Evolutionary conservation across 2,888 invertebrate genomes (phyloP), one percentile per base, ranked within the genome.

Genomic region (Morpho deidamia): DNA sequence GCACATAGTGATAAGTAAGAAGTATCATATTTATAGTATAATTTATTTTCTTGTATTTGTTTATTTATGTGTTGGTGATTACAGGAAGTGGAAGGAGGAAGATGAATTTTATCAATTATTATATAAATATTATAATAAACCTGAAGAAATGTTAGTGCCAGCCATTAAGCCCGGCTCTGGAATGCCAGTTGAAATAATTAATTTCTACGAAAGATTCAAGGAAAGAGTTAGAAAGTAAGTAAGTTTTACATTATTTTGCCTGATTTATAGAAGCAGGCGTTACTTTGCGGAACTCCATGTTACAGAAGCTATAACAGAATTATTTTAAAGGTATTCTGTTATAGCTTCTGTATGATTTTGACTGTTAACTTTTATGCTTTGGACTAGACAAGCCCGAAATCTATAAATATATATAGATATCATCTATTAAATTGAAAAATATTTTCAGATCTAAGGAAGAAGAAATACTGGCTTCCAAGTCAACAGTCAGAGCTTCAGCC

Each of bases 1-100:
- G 81, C 92, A 11, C 94, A 95, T 72, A 91, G 91, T 68, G 94
- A 95, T 71, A 71, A 78, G 93, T 93, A 81, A 87, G 85, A 75
- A 55, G 39, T 35, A 45, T 39, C 14, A 43, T 12, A 41, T 48
- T 7, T 37, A 5, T 42, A 41, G 40, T 11, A 14, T 43, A 45
- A 8, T 34, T 12, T 39, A 40, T n/a, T n/a, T n/a, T 7, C 11
- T 23, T n/a, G 7, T 44, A 37, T 8, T 9, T 1, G n/a, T 35
- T 9, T n/a, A 12, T 2, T 33, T 7, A 43, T 34, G 7, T 11
- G 11, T 11, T 7, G 7, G 7, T 33, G 8, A n/a, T 57, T 54
- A 33, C 32, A 58, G 57, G 1, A 75, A 81, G 61, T 88, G 87
- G 87, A 70, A 76, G 57, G 72, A 79, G 63, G 89, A 89, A 66